Conservation (phyloP, 2,888 invertebrate genomes). For the Temnothorax ravouxi region DNA sequence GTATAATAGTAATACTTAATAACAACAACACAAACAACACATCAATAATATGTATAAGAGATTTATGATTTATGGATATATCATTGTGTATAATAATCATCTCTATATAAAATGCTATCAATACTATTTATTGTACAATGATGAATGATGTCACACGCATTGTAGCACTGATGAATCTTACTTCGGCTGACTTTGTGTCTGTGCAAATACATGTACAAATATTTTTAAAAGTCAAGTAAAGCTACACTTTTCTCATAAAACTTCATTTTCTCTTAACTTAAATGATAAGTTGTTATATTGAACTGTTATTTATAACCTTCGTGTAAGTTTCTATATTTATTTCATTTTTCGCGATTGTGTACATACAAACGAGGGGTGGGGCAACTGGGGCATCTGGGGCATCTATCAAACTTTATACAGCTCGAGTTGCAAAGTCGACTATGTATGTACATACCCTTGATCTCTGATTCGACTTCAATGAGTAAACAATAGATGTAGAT, state of each 20-base stretch:
- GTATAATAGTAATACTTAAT: not conserved
- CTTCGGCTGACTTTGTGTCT: not conserved
- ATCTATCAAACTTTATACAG: not conserved
- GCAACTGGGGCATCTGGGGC: not conserved
- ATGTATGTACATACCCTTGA: not conserved
- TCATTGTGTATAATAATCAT: conserved; percentile 19
- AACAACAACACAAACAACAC: no score
- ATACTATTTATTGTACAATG: conserved; percentile 19
- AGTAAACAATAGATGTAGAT: not conserved
- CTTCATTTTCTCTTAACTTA: conserved; percentile 35
- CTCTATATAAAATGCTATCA: not conserved
- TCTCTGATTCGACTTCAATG: not conserved
- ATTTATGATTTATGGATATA: conserved; percentile 5
- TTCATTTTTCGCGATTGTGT: not conserved
- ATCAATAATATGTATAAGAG: conserved; percentile 40
- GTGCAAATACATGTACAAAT: not conserved
- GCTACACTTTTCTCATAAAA: conserved; percentile 50
- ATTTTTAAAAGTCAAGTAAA: conserved; percentile 3
- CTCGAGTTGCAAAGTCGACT: not conserved
- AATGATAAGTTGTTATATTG: conserved; percentile 57
- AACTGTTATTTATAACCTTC: conserved; percentile 47
- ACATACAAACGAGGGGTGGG: not conserved
- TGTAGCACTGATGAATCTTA: not conserved
- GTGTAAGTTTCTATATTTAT: not conserved
- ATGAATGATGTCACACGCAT: not conserved